A percentile compares a stretch with the other conserved stretches of the same genome.
Conservation (phyloP, 2,113 vertebrate genomes). For the Pristiophorus japonicus region DNA sequence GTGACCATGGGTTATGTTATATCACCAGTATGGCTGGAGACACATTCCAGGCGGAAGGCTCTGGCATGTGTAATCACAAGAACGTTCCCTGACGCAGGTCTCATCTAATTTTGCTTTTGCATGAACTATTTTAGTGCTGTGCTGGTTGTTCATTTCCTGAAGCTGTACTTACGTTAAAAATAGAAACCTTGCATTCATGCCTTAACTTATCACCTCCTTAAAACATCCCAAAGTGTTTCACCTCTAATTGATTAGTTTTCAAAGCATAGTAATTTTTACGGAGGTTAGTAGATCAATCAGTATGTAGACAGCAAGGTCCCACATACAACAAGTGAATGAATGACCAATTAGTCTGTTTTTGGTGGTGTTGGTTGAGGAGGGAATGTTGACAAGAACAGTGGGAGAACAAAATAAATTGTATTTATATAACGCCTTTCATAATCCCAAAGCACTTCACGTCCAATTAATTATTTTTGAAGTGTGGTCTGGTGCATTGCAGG, state of each 20-base stretch:
- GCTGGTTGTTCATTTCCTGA: background rate
- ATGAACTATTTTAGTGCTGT: background rate
- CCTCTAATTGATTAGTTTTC: background rate
- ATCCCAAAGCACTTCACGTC: background rate
- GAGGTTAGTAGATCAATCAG: background rate
- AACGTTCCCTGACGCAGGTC: background rate
- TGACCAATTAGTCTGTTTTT: background rate
- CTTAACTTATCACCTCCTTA: background rate
- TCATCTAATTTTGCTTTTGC: background rate
- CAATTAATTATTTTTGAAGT: background rate
- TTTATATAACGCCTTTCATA: background rate
- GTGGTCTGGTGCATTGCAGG: background rate
- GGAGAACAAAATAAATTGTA: background rate
- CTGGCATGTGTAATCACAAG: background rate
- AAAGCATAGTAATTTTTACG: background rate
- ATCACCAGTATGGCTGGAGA: background rate
- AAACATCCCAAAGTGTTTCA: background rate
- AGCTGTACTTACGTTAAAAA: background rate
- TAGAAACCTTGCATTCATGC: background rate
- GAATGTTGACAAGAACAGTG: background rate
- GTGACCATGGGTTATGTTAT: background rate
- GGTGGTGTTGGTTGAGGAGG: background rate
- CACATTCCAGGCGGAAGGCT: background rate
- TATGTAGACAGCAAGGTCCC: background rate
- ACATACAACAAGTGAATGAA: background rate